Evolutionary conservation across 2,113 vertebrate species (phyloP).

Genomic region (Pelecanoides urinatrix): DNA sequence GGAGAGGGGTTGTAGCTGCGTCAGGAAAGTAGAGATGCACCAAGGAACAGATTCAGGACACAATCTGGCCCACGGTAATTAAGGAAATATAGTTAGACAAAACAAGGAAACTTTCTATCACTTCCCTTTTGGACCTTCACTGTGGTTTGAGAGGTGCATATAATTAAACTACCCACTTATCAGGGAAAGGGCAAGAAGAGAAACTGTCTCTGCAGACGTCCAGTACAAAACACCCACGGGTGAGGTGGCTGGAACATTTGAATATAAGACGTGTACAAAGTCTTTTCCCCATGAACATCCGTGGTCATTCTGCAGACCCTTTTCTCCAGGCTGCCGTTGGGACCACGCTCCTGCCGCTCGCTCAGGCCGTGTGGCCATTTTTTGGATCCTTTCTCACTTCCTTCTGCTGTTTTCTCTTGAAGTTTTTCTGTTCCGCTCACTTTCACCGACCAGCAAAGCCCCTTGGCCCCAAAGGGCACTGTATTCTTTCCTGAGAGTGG

Average conservation of each 20-base stretch:
- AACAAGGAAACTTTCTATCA: not conserved
- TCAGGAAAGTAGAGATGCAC: not conserved
- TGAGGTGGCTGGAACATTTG: rapidly evolving
- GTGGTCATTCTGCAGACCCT: not conserved
- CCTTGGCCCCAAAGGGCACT: not conserved
- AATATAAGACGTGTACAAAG: rapidly evolving
- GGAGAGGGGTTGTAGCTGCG: too few species aligned
- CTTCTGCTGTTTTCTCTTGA: not conserved
- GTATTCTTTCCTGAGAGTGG: too few species aligned
- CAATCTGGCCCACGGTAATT: not conserved
- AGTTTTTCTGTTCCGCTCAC: not conserved
- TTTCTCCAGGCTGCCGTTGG: not conserved
- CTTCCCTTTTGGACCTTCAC: not conserved
- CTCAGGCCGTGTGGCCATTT: not conserved
- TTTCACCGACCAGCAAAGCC: not conserved
- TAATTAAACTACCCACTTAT: not conserved
- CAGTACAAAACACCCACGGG: too few species aligned
- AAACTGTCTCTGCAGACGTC: not conserved
- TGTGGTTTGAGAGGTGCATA: not conserved
- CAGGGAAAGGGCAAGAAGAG: not conserved
- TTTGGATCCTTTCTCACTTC: not conserved
- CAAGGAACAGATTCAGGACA: too few species aligned
- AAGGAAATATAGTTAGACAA: not conserved
- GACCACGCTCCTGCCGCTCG: too few species aligned
- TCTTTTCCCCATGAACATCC: not conserved